Base-by-base conservation (phyloP, 30 jellyfish, hydroid and myxozoan genomes). In the Catostylus mosaicus region DNA sequence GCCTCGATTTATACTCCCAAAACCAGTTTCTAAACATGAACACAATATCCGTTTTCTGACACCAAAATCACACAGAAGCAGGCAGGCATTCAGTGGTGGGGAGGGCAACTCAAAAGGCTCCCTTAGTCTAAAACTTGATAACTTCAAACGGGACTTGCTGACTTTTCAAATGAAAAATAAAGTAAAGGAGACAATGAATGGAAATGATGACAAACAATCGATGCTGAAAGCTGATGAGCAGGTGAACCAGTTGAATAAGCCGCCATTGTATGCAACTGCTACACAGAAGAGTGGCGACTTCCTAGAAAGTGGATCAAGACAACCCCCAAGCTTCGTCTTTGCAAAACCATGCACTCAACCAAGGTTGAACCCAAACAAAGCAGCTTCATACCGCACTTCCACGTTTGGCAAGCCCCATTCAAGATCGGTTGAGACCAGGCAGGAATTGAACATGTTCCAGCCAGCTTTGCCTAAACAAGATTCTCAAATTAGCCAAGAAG, bases 11-110 rank as follows among this genome's bases (percentile, higher is more conserved):
- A 32, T 68, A 2, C 40, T 68, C 38, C 80, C 80, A 37, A 46
- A 68, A 5, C 59, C 80, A 1, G 80, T 34, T 35, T 68, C 6
- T n/a, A 68, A 37, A n/a, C 80, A 68, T 37, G 38, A 33, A 3
- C 80, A 68, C 59, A 68, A 68, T 8, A 68, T 68, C 1, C 59
- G 80, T 38, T 68, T 68, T 35, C 33, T 68, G 34, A 68, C 80
- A 6, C 65, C 80, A 1, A 22, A 45, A 33, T 30, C 65, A 7
- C 54, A 16, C 33, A 24, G 38, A n/a, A 68, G 37, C 31, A 1
- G 64, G 2, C 62, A 37, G 37, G 37, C 26, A 27, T 27, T 59
- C 23, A 23, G 71, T 23, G 20, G 23, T 27, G 26, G 38, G 9
- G 71, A 59, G 71, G 23, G 26, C 20, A 1, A 35, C 1, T 59